These are phyloP conservation scores for Amphiura filiformis DNA, from an alignment of 35 echinoderm and acorn worm genomes.

Conservation along the genomic window DNA sequence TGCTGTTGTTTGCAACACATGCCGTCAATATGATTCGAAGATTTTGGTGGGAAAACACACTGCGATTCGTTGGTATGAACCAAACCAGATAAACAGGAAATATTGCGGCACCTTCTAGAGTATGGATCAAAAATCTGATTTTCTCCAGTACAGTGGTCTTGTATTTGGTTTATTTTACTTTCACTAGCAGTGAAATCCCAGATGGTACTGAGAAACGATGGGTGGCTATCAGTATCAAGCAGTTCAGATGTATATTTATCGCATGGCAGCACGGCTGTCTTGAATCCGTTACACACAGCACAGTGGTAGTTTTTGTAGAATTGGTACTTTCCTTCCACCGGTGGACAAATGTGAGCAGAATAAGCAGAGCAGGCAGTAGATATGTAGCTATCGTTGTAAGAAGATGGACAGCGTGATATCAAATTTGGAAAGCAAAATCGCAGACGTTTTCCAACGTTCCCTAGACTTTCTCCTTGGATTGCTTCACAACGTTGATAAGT, in stretches of 20 bases:
- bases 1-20: neutral
- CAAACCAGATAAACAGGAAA: neutral
- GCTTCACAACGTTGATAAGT: too few relatives aligned
- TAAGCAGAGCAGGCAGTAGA: too few relatives aligned
- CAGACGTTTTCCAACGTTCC: too few relatives aligned
- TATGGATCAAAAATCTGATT: neutral
- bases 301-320: neutral
- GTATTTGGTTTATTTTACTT: neutral
- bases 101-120: neutral
- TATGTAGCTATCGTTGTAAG: too few relatives aligned
- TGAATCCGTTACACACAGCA: neutral
- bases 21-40: neutral
- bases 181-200: too few relatives aligned
- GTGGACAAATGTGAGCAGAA: too few relatives aligned
- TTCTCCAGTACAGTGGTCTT: neutral
- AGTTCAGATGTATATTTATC: neutral
- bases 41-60: neutral
- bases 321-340: too few relatives aligned
- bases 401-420: too few relatives aligned
- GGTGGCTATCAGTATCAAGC: too few relatives aligned
- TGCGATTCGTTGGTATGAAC: neutral
- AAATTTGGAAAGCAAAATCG: too few relatives aligned
- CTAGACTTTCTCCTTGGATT: too few relatives aligned
- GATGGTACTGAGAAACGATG: too few relatives aligned
- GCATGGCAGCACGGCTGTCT: neutral